Percentiles rank a stretch among this genome's conserved stretches.
Conservation (phyloP, 2,113 vertebrate genomes). For the Planiliza haematocheilus region DNA sequence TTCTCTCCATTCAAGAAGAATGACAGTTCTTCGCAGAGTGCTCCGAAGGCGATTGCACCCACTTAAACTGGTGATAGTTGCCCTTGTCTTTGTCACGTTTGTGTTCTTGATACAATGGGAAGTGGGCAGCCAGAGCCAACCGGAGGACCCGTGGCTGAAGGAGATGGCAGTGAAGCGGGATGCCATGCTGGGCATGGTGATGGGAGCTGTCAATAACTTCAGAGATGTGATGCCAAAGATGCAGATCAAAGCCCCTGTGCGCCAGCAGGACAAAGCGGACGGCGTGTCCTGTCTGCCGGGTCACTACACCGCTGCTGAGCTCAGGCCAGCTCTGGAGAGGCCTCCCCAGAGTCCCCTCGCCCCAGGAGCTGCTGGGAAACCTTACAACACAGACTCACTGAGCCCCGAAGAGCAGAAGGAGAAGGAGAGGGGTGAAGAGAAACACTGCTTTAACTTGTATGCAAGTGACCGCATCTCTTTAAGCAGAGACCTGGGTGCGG, state of each 20-base stretch:
- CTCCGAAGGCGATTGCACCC: constrained; percentile 86
- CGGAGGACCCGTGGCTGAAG: constrained; percentile 88
- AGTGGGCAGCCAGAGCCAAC: constrained; percentile 87
- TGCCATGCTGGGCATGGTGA: constrained; percentile 89
- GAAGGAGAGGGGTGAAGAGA: constrained; percentile 91
- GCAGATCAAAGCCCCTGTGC: constrained; percentile 94
- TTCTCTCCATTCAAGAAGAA: constrained; percentile 74
- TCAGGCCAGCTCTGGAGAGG: constrained; percentile 89
- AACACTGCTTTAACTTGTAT: constrained; percentile 97
- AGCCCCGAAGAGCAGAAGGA: constrained; percentile 90
- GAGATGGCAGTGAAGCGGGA: constrained; percentile 88
- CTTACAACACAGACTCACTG: constrained; percentile 87
- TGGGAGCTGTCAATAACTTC: constrained; percentile 96
- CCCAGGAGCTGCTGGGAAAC: constrained; percentile 93
- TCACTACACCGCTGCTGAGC: constrained; percentile 90
- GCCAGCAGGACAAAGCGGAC: constrained; percentile 79
- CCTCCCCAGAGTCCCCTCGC: constrained; percentile 89
- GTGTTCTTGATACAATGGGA: constrained; percentile 96
- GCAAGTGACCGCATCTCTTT: constrained; percentile 97
- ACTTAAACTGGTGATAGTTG: constrained; percentile 88
- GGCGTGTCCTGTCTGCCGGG: constrained; percentile 87
- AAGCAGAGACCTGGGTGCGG: constrained; percentile 94
- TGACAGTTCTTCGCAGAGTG: constrained; percentile 87
- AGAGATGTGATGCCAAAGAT: constrained; percentile 95
- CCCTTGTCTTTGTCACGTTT: constrained; percentile 91